Conservation (phyloP, 1,140 invertebrate species). For the Ctenoplectra terminalis region DNA sequence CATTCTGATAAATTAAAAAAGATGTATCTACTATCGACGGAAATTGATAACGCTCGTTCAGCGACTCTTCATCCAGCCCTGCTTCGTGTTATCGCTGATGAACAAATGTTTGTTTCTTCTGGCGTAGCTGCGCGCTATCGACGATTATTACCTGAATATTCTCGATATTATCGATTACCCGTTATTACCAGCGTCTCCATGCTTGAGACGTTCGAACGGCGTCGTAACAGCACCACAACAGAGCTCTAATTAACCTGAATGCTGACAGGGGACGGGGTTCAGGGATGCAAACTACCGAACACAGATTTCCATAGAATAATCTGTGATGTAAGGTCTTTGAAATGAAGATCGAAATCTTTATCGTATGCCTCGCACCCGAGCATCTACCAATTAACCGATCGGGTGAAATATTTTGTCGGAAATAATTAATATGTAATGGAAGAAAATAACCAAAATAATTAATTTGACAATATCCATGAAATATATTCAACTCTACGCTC, state of each 20-base stretch:
- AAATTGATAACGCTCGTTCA: not conserved
- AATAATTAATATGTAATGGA: too few relatives aligned
- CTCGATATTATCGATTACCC: slow-evolving; percentile 63
- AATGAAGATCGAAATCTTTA: too few relatives aligned
- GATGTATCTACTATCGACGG: not conserved
- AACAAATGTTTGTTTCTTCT: slow-evolving; percentile 43
- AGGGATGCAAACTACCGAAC: slow-evolving; percentile 2
- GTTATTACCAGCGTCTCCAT: slow-evolving; percentile 34
- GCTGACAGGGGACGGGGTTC: slow-evolving; percentile 11
- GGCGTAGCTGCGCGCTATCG: not conserved
- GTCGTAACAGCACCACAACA: slow-evolving; percentile 35
- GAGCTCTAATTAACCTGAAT: slow-evolving; percentile 59
- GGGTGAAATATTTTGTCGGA: too few relatives aligned
- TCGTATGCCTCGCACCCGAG: too few relatives aligned
- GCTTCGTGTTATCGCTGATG: not conserved
- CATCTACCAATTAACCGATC: too few relatives aligned
- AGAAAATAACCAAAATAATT: too few relatives aligned
- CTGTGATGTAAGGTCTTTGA: not conserved
- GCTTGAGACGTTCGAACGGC: slow-evolving; percentile 40
- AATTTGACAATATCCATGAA: too few relatives aligned
- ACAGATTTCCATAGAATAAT: slow-evolving; percentile 28
- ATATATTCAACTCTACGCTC: too few relatives aligned
- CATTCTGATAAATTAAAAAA: too few relatives aligned
- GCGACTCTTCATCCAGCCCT: not conserved
- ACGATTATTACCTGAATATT: slow-evolving; percentile 57